phyloP scores from a whole-genome alignment of 2,113 vertebrate genomes.

The Phoxinus phoxinus region DNA sequence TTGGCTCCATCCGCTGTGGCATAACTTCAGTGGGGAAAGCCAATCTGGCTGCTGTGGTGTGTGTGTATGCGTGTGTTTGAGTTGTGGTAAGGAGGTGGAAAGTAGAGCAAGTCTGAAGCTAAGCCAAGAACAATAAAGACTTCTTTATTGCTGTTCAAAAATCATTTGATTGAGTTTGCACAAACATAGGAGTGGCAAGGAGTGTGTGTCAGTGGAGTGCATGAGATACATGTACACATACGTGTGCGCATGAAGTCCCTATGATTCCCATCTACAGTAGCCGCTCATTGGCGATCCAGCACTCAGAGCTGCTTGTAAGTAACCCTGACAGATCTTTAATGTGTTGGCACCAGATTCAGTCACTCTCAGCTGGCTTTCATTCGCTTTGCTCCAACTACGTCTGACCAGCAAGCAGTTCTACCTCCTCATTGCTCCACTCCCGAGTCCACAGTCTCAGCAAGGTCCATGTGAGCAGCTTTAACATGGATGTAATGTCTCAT shows the following conservation, averaged over 20 bases:
- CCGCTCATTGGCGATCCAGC: constrained; percentile 15
- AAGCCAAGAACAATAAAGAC: constrained; percentile 94
- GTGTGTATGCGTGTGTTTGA: background rate
- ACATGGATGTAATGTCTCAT: constrained; percentile 47
- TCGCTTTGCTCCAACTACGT: constrained; percentile 38
- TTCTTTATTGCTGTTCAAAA: constrained; percentile 95
- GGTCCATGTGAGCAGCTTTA: constrained; percentile 39
- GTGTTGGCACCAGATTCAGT: constrained; percentile 47
- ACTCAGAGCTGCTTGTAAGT: constrained; percentile 29
- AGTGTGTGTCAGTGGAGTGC: constrained; percentile 54
- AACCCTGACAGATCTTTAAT: constrained; percentile 52
- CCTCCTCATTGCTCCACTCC: constrained; percentile 45
- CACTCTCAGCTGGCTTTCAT: constrained; percentile 48
- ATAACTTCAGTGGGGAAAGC: constrained; percentile 92
- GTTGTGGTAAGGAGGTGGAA: constrained; percentile 42
- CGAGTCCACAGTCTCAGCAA: constrained; percentile 24
- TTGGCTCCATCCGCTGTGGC: constrained; percentile 94
- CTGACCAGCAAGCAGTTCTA: constrained; percentile 43
- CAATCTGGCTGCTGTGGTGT: constrained; percentile 84
- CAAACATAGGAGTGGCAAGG: constrained; percentile 78
- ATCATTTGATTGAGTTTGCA: constrained; percentile 94
- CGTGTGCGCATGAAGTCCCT: background rate
- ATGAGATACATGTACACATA: constrained; percentile 15
- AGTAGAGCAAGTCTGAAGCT: constrained; percentile 43
- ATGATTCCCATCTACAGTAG: constrained; percentile 51